A percentile compares a stretch with the other conserved stretches of the same genome.
phyloP scores from a whole-genome alignment of 2,888 invertebrate genomes.

The Agriopis leucophaearia region DNA sequence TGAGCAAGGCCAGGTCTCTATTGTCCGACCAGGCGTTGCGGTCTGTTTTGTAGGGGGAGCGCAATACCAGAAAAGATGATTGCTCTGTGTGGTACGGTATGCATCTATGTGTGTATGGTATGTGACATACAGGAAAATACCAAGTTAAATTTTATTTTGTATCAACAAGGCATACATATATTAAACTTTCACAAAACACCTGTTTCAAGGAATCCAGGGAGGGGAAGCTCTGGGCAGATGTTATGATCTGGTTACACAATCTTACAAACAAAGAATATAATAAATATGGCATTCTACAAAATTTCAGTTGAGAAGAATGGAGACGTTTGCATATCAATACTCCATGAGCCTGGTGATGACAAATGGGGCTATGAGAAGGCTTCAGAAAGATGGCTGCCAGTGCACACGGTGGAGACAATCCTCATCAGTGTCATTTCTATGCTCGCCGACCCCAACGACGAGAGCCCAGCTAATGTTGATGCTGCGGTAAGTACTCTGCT shows the following conservation, averaged over 20 bases:
- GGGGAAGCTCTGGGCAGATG: no score
- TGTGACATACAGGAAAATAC: no score
- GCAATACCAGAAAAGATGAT: no score
- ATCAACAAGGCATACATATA: no score
- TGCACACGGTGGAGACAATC: conserved; percentile 99
- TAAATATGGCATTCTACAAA: conserved; percentile 45
- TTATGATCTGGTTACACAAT: not conserved
- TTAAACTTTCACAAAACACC: no score
- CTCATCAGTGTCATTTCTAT: conserved; percentile 99
- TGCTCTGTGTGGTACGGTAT: no score
- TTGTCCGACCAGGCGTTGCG: no score
- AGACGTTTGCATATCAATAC: conserved; percentile 99
- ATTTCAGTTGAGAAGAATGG: conserved; percentile 96
- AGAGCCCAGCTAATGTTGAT: conserved; percentile 99
- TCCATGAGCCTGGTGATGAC: conserved; percentile 99
- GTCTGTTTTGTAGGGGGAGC: no score
- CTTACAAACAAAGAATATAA: not conserved
- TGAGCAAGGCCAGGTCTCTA: no score
- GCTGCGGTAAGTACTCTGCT: conserved; percentile 92
- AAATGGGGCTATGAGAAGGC: conserved; percentile 99
- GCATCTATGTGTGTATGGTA: no score
- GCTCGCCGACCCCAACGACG: conserved; percentile 99
- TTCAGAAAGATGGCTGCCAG: conserved; percentile 99
- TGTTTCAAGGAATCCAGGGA: no score
- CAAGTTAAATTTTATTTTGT: no score